Base-by-base conservation (phyloP, 2,888 invertebrate genomes). In the Oligia strigilis region DNA sequence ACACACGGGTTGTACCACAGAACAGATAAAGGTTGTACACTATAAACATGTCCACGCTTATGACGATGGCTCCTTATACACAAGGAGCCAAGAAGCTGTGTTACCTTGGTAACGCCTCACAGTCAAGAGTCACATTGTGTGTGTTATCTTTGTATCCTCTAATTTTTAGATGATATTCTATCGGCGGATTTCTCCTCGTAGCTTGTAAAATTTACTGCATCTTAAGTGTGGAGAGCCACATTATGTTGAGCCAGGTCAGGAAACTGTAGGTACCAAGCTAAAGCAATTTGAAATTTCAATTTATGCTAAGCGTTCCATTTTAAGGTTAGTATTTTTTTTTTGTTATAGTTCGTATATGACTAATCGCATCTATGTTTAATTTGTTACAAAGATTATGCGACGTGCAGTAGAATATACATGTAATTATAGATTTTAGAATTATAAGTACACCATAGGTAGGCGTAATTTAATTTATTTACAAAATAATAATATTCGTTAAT, bases 71-170 rank as follows among this genome's bases (percentile, higher is more conserved):
- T 40, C 5, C 43, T 9, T 43, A 9, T 9, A 43, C 43, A 43
- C 9, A 9, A 43, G 43, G 43, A 43, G 43, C 43, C 43, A 9
- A 43, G 8, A 1, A 11, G 11, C 11, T 46, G 79, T 86, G 74
- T 13, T 36, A 19, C 13, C 78, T 86, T 80, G 64, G 82, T 88
- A 84, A 55, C 43, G 23, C 8, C n/a, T 55, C 36, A 64, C n/a
- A 36, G 71, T 36, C 14, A 72, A 46, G 43, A 81, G 62, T 55
- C 81, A 81, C 79, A 40, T 55, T 64, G 36, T 80, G 64, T 64
- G 64, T 62, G 36, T 80, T 80, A 79, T 80, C 60, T 78, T 78
- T 79, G 70, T 58, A 52, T 70, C 5, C 13, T 1, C 5, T 0
- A 17, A n/a, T 17, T 65, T 49, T 36, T 40, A 11, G 36, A 60